These are phyloP conservation scores for Nycticorax nycticorax DNA, from an alignment of 2,113 vertebrate species.

Conservation along the genomic window DNA sequence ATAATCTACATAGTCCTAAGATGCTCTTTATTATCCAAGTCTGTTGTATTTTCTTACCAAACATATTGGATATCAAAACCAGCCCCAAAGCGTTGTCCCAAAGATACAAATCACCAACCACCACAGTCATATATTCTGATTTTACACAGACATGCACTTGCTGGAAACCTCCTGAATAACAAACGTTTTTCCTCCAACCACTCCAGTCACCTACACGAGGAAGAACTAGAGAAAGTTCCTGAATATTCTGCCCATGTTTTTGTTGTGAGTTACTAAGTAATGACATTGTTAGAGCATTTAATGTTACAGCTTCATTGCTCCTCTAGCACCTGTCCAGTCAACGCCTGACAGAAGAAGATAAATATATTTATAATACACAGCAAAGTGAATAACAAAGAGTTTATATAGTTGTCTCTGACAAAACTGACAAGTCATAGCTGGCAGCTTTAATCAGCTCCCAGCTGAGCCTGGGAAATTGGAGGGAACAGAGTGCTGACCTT, in stretches of 20 bases:
- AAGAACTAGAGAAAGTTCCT: neutral
- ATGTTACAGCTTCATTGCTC: conserved; percentile 22
- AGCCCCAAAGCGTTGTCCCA: neutral
- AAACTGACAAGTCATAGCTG: conserved; percentile 54
- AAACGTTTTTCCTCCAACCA: neutral
- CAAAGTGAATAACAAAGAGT: conserved; percentile 69
- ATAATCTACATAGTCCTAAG: neutral
- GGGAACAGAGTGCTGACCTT: conserved; percentile 67
- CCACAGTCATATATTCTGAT: neutral
- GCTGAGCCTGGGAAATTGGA: conserved; percentile 68
- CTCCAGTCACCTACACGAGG: neutral
- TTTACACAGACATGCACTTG: neutral
- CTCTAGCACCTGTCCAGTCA: conserved; percentile 65
- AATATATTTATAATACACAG: conserved; percentile 76
- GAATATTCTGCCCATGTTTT: neutral
- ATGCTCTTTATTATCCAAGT: neutral
- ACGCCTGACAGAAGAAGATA: conserved; percentile 71
- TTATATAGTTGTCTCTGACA: conserved; percentile 67
- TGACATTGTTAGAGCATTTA: conserved; percentile 2
- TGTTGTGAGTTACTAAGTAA: conserved; percentile 24
- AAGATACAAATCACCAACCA: neutral
- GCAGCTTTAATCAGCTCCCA: conserved; percentile 74
- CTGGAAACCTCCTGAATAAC: neutral
- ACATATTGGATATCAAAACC: neutral
- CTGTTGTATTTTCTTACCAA: neutral